Base-by-base conservation (phyloP, 2,888 invertebrate species). In the Leptopilina myrica region DNA sequence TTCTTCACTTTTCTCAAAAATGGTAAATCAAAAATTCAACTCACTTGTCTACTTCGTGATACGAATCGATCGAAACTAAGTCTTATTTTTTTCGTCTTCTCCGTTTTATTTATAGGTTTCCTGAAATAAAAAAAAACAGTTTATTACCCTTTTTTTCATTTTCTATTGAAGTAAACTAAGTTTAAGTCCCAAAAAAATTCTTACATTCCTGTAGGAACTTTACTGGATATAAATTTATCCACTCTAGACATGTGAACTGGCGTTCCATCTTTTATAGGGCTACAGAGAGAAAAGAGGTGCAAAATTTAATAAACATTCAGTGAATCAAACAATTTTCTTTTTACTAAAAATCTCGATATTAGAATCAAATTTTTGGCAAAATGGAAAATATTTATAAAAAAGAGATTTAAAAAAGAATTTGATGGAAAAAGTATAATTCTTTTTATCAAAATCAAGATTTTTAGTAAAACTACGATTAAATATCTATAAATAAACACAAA, bases 61-160 rank as follows among this genome's bases (percentile, higher is more conserved):
- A 89, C 89, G 78, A 91, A 88, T 64, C 90, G 87, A 76, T 91
- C 90, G 33, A 92, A 83, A 79, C 90, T 91, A 9, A 92, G 86
- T 73, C 91, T 88, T 49, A 89, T 82, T 82, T 89, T 91, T 75
- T 89, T 91, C 14, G 88, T 82, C 81, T 88, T 90, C 14, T 91
- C 91, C 8, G 85, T 56, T 83, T 90, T 90, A 5, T 90, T 89
- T 49, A 76, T 46, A 15, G 81, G 78, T 80, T 83, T 84, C 64
- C 90, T 91, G 67, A 85, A 83, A 67, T 14, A 79, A 80, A 75
- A 59, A 66, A 59, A 8, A 49, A 49, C 11, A 6, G 4, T 49
- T 9, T 49, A 49, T 59, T 59, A n/a, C 59, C 15, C 43, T 8
- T 43, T 56, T 1, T n/a, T 64, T 75, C 15, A 65, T 46, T 64